Conservation (phyloP, 1,140 invertebrate species). For the Drosophila pseudoobscura region DNA sequence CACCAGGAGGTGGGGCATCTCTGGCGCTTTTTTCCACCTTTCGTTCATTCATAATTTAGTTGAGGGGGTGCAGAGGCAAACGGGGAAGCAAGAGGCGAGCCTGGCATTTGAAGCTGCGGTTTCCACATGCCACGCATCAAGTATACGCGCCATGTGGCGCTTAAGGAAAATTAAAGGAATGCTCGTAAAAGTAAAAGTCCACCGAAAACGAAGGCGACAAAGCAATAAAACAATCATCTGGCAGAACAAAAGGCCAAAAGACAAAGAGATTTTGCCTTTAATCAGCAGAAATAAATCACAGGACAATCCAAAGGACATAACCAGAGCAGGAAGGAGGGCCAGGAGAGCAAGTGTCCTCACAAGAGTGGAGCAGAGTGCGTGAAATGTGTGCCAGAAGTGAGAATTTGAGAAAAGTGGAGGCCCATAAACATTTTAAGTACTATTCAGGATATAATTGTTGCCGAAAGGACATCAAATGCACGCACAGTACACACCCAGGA, state of each 20-base stretch:
- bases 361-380: too few relatives aligned
- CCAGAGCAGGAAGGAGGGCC: not conserved
- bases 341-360: too few relatives aligned
- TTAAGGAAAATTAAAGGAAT: too few relatives aligned
- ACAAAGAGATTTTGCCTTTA: slow-evolving; percentile 51
- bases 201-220: slow-evolving; percentile 27
- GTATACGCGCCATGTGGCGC: slow-evolving; percentile 52
- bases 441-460: slow-evolving; percentile 47
- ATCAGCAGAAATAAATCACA: slow-evolving; percentile 71
- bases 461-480: slow-evolving; percentile 37
- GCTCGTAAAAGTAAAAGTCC: too few relatives aligned
- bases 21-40: slow-evolving; percentile 30
- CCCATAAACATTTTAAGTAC: slow-evolving; percentile 57
- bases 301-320: slow-evolving; percentile 25
- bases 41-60: slow-evolving; percentile 50
- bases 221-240: slow-evolving; percentile 50
- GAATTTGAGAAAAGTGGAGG: slow-evolving; percentile 17
- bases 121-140: slow-evolving; percentile 15
- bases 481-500: slow-evolving; percentile 11
- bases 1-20: too few relatives aligned
- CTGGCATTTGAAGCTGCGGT: slow-evolving; percentile 44
- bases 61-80: not conserved
- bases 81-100: not conserved
- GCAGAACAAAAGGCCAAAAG: slow-evolving; percentile 11
- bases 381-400: slow-evolving; percentile 6